A percentile compares a stretch with the other conserved stretches of the same genome.
Conservation (phyloP, 2,797 vertebrate species). For the Sebastes taczanowskii region DNA sequence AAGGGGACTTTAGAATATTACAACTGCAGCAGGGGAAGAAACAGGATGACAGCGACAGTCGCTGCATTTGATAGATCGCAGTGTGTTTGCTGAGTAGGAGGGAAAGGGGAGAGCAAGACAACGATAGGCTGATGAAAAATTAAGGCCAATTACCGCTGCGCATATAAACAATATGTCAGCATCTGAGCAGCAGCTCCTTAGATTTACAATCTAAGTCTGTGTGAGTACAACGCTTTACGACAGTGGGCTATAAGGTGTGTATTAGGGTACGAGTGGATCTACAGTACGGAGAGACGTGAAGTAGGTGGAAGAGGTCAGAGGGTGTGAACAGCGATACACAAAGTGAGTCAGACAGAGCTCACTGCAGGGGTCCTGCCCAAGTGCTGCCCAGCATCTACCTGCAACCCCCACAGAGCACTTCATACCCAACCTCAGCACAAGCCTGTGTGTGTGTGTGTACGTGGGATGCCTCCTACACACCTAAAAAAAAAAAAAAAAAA, state of each 20-base stretch:
- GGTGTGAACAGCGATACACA: conserved; percentile 69
- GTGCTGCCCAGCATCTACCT: conserved; percentile 79
- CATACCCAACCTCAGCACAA: conserved; percentile 57
- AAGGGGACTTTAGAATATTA: conserved; percentile 31
- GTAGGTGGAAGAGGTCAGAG: conserved; percentile 64
- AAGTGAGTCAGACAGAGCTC: conserved; percentile 80
- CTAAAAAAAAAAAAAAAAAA: neutral
- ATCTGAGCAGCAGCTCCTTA: conserved; percentile 18
- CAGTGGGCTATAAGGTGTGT: conserved; percentile 1
- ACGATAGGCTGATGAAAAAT: conserved; percentile 40
- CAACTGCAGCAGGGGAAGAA: conserved; percentile 1
- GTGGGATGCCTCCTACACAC: conserved; percentile 64
- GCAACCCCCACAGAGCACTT: conserved; percentile 77
- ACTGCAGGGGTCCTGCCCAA: conserved; percentile 75
- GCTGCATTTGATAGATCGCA: conserved; percentile 32
- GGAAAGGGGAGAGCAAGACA: conserved; percentile 13
- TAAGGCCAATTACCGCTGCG: conserved; percentile 45
- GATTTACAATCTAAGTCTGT: conserved; percentile 6
- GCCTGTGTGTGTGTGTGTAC: conserved; percentile 12
- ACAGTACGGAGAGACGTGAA: conserved; percentile 41
- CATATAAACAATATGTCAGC: conserved; percentile 40
- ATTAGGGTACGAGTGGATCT: conserved; percentile 14
- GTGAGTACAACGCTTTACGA: conserved; percentile 19
- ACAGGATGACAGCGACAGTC: conserved; percentile 14
- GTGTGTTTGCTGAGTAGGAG: conserved; percentile 35